Evolutionary conservation across 1,140 invertebrate species (phyloP).

Genomic region (Papilio glaucus): DNA sequence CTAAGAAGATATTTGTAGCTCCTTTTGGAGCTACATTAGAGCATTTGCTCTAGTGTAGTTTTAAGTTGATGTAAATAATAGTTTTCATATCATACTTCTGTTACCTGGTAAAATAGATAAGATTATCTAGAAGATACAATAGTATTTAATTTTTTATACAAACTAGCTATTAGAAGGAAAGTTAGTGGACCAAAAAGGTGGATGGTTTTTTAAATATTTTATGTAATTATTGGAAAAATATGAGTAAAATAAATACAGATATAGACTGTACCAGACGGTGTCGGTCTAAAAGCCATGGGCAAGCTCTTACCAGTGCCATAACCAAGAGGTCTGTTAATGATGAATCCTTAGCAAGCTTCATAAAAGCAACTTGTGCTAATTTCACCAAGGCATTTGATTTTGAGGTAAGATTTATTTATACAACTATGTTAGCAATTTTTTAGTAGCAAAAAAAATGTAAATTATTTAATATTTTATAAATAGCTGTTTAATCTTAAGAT

Average conservation of each 20-base stretch:
- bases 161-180: not conserved
- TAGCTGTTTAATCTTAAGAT: too few species aligned
- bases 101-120: not conserved
- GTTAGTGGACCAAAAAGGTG: conserved; percentile 20
- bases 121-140: not conserved
- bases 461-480: too few species aligned
- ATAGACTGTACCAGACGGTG: conserved; percentile 84
- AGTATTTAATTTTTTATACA: not conserved
- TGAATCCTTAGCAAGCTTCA: conserved; percentile 83
- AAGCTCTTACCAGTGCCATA: conserved; percentile 84
- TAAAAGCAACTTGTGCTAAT: conserved; percentile 84
- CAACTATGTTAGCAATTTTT: too few species aligned
- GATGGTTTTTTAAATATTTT: not conserved
- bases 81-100: conserved; percentile 1
- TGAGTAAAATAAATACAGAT: conserved; percentile 73
- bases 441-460: too few species aligned
- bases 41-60: conserved; percentile 48
- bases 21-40: conserved; percentile 59
- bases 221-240: too few species aligned
- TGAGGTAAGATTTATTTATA: conserved; percentile 67
- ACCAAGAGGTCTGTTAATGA: conserved; percentile 84
- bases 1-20: conserved; percentile 54
- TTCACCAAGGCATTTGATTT: conserved; percentile 84
- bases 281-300: conserved; percentile 85
- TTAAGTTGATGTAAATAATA: conserved; percentile 16